phyloP scores from a whole-genome alignment of 64 coral and sea anemone species.

The Actinia equina region DNA sequence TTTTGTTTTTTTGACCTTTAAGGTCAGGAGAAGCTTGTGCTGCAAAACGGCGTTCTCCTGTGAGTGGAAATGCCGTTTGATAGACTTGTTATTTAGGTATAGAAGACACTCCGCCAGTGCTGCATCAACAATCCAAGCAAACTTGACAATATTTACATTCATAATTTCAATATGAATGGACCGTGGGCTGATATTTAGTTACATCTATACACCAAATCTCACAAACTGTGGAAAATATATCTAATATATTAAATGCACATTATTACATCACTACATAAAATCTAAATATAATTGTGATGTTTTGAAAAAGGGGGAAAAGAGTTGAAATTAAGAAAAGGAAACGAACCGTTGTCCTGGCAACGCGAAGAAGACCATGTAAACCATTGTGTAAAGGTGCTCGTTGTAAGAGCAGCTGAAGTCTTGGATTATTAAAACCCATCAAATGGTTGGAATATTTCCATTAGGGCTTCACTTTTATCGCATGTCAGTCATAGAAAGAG shows the following conservation, averaged over 20 bases:
- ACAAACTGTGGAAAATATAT: neutral
- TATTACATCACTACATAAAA: neutral
- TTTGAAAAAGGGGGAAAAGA: neutral
- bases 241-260: neutral
- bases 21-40: neutral
- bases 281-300: neutral
- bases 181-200: neutral
- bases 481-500: too few species aligned
- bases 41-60: neutral
- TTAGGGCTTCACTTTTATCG: too few species aligned
- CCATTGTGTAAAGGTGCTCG: neutral
- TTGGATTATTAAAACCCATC: neutral
- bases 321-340: neutral
- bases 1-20: neutral
- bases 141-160: neutral
- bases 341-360: neutral
- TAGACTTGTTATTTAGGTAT: neutral
- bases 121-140: neutral
- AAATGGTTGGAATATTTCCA: too few species aligned
- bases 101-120: neutral
- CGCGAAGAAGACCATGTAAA: neutral
- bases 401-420: neutral
- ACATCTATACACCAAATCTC: neutral
- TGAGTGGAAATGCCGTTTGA: neutral
- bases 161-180: neutral